phyloP scores from a whole-genome alignment of 2,888 invertebrate species.

The Papilio elwesi region DNA sequence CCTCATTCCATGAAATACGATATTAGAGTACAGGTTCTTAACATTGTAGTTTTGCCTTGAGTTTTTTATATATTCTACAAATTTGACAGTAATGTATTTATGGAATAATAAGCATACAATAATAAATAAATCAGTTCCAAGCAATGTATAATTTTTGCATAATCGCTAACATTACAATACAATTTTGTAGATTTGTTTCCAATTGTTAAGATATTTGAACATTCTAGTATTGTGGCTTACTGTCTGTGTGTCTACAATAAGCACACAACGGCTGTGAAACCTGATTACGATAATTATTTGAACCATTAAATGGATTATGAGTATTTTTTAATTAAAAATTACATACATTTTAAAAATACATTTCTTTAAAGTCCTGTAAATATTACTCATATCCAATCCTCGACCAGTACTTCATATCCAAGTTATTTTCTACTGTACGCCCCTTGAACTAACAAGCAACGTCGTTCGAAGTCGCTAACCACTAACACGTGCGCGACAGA shows the following conservation, averaged over 20 bases:
- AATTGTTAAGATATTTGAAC: too few species aligned
- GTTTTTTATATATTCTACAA: not conserved
- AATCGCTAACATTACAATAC: too few species aligned
- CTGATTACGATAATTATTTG: too few species aligned
- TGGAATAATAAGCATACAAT: not conserved
- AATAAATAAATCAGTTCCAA: not conserved
- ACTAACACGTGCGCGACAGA: slow-evolving; percentile 5
- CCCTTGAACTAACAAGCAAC: not conserved
- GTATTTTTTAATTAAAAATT: too few species aligned
- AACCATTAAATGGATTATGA: too few species aligned
- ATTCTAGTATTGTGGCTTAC: too few species aligned
- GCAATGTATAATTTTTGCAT: too few species aligned
- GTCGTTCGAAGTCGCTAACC: not conserved
- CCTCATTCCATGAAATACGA: slow-evolving; percentile 10
- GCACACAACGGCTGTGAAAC: too few species aligned
- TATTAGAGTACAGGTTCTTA: not conserved
- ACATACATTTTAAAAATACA: too few species aligned
- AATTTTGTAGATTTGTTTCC: too few species aligned
- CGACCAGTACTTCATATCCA: not conserved
- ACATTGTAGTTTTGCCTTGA: slow-evolving; percentile 1
- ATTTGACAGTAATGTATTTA: not conserved
- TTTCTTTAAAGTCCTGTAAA: not conserved
- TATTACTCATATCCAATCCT: not conserved
- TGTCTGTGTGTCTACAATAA: too few species aligned
- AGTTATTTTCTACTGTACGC: not conserved